Conservation (phyloP, 2,113 vertebrate species). For the Oxyruncus cristatus region DNA sequence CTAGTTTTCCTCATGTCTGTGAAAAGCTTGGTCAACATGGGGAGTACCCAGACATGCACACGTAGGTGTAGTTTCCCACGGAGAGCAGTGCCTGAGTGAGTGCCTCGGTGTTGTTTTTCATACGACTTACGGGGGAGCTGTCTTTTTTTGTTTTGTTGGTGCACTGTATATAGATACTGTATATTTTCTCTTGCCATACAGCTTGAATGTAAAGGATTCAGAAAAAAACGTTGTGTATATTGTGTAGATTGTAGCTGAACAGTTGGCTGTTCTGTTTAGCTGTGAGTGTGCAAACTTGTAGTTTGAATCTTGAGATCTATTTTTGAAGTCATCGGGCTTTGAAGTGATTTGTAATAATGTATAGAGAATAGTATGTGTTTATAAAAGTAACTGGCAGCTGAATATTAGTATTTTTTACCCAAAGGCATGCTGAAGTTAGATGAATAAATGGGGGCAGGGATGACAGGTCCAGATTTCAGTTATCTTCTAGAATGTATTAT, state of each 20-base stretch:
- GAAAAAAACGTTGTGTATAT: background rate
- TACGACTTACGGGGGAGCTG: background rate
- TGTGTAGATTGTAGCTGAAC: background rate
- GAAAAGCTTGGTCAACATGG: background rate
- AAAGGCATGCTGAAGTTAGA: background rate
- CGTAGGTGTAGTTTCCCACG: accelerated
- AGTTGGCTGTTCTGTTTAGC: background rate
- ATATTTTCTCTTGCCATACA: background rate
- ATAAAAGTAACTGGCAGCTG: background rate
- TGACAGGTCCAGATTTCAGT: background rate
- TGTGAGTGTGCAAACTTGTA: background rate
- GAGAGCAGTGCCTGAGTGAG: background rate
- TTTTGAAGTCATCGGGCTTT: background rate
- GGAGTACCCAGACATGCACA: accelerated
- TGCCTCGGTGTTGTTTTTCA: background rate
- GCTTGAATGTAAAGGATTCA: background rate
- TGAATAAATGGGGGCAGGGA: background rate
- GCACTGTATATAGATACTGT: background rate
- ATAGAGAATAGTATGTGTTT: background rate
- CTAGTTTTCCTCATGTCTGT: background rate
- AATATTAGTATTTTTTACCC: background rate
- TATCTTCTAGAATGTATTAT: background rate
- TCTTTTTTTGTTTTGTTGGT: background rate
- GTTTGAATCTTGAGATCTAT: background rate
- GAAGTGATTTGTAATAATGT: background rate